Conservation (phyloP, 2,113 vertebrate species). For the Genyomyrus donnyi region DNA sequence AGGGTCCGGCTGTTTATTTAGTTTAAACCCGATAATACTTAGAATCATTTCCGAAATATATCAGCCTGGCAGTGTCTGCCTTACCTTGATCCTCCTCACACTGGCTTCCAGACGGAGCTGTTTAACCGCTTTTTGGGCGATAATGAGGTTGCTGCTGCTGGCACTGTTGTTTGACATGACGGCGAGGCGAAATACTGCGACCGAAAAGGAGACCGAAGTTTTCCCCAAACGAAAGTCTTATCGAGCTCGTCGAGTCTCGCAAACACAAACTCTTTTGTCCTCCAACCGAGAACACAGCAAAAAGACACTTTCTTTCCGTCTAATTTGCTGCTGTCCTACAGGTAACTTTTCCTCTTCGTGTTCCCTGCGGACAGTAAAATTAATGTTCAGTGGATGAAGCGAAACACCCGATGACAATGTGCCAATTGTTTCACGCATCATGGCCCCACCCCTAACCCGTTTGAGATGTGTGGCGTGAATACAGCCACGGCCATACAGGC, state of each 20-base stretch:
- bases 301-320: neutral
- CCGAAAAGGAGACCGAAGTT: conserved; percentile 7
- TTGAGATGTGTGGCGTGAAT: neutral
- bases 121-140: conserved; percentile 37
- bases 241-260: neutral
- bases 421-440: neutral
- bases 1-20: neutral
- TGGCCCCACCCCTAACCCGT: neutral
- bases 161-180: conserved; percentile 42
- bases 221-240: neutral
- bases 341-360: neutral
- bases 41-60: neutral
- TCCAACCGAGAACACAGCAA: neutral
- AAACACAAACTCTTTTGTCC: neutral
- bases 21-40: neutral
- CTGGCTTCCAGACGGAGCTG: conserved; percentile 39
- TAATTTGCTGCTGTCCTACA: neutral
- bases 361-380: neutral
- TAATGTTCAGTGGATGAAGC: neutral
- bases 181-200: neutral
- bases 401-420: neutral
- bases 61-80: neutral
- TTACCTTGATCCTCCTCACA: conserved; percentile 38
- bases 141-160: conserved; percentile 23
- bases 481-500: neutral